These are phyloP conservation scores for Perognathus longimembris DNA, from an alignment of 2,113 vertebrate genomes.

Conservation along the genomic window DNA sequence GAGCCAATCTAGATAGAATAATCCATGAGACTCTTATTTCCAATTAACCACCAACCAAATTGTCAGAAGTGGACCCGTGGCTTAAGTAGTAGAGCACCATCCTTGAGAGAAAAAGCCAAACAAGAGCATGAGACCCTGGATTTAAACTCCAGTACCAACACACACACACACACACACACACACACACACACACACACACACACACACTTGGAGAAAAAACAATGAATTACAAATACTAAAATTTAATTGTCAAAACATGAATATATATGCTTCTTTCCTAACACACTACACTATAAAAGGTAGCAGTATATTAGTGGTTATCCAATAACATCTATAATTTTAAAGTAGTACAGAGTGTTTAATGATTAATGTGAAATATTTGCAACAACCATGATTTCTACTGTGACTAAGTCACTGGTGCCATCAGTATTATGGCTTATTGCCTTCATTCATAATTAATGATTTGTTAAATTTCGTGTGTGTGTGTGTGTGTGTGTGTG, in stretches of 20 bases:
- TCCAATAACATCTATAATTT: slow-evolving; percentile 9
- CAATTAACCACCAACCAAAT: no score
- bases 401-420: neutral
- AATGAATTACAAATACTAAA: neutral
- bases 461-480: slow-evolving; percentile 9
- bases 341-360: neutral
- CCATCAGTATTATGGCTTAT: neutral
- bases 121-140: no score
- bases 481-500: no score
- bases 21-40: no score
- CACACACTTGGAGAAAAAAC: neutral
- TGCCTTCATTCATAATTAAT: slow-evolving; percentile 27
- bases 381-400: slow-evolving; percentile 30
- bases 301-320: neutral
- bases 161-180: no score
- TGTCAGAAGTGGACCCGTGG: no score
- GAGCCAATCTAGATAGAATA: no score
- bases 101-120: no score
- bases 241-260: neutral
- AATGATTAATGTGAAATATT: slow-evolving; percentile 45
- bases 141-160: no score
- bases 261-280: neutral
- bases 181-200: no score
- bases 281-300: neutral
- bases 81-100: no score